A percentile compares a stretch with the other conserved stretches of the same genome.
phyloP scores from a whole-genome alignment of 2,888 invertebrate species.

The Acheta domesticus region DNA sequence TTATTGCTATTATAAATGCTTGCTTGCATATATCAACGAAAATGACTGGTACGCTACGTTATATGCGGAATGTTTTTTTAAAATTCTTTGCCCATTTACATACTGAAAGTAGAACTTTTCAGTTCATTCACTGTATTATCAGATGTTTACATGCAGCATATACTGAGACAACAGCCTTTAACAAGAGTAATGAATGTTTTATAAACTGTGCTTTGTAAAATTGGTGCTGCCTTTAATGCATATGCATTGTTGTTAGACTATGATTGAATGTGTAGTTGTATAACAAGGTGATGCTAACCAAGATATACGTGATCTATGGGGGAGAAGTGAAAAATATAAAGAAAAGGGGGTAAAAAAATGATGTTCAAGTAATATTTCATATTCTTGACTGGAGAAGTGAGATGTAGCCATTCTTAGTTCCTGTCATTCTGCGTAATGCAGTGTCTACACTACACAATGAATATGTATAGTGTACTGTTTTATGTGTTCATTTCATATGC shows the following conservation, averaged over 20 bases:
- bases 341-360: background rate
- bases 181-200: background rate
- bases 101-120: no score
- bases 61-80: no score
- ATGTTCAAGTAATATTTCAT: no score
- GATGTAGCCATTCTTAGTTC: background rate
- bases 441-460: background rate
- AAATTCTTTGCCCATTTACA: no score
- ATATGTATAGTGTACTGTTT: background rate
- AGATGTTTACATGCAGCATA: no score
- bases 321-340: background rate
- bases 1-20: no score
- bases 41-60: no score
- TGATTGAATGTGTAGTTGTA: background rate
- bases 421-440: background rate
- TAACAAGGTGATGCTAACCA: background rate
- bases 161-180: no score
- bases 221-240: slow-evolving; percentile 11
- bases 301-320: background rate
- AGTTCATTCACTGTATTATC: no score
- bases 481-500: background rate
- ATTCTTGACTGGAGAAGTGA: no score
- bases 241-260: slow-evolving; percentile 2
- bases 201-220: slow-evolving; percentile 1
- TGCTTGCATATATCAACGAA: no score